Evolutionary conservation across 2,113 vertebrate genomes (phyloP), one percentile per base, ranked within the genome.

Genomic region (Siniperca chuatsi): DNA sequence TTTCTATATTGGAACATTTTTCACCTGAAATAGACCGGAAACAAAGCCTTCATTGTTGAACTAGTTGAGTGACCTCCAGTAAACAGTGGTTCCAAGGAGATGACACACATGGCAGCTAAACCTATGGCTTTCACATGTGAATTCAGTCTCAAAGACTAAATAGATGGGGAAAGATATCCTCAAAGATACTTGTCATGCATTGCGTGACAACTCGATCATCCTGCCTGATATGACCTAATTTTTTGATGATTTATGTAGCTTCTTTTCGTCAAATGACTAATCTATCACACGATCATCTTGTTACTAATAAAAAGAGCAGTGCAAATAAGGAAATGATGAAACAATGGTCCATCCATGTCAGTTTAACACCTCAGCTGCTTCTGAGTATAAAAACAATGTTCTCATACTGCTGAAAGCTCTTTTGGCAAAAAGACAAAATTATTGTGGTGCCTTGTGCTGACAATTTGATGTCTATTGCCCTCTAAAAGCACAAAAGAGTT

Each of bases 321-420:
- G 23, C 37, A 89, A 89, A 86, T 46, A 54, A 77, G 87, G 73
- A 89, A 79, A 74, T 61, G 42, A 78, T 74, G 55, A 29, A 29
- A 29, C 29, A 29, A 29, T 29, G 29, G 29, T 29, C 29, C 15
- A 33, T 61, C 18, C 10, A 4, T 13, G 54, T 82, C 55, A 86
- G 46, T 65, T 50, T 46, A 65, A 50, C 1, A 20, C 57, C 6
- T 86, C 33, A 79, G 79, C 57, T 35, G 40, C 46, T 33, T 54
- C 52, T 58, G 33, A 62, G 10, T 55, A 69, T 35, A 23, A 62
- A 71, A 35, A 61, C 20, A 13, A 77, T 57, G 50, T 50, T 89
- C 55, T 73, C 13, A 83, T 81, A 18, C 6, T 7, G 13, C 23
- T 79, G 62, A 84, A 77, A 83, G 48, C 72, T 62, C 6, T 55